phyloP scores from a whole-genome alignment of 2,113 vertebrate species.

The Fukomys damarensis region DNA sequence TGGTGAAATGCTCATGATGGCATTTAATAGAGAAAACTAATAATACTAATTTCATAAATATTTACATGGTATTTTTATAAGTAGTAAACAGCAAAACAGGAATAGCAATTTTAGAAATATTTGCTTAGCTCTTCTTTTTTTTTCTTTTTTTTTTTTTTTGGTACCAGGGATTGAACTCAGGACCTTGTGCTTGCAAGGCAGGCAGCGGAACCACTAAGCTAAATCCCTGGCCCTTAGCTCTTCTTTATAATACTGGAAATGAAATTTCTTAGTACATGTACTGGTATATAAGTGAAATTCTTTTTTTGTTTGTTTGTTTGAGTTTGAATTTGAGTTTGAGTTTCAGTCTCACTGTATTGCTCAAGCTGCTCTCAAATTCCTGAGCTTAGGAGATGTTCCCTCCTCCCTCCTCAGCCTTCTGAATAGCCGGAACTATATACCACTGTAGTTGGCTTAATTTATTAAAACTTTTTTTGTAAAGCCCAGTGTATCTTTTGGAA shows the following conservation, averaged over 20 bases:
- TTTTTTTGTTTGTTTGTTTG: too few species aligned
- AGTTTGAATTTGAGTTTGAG: not conserved
- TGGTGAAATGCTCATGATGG: not conserved
- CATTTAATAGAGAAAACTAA: constrained; percentile 35
- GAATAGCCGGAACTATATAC: not conserved
- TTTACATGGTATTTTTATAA: constrained; percentile 37
- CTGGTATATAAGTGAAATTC: constrained; percentile 39
- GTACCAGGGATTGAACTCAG: too few species aligned
- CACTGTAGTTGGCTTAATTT: not conserved
- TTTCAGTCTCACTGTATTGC: not conserved
- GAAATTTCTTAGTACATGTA: constrained; percentile 29
- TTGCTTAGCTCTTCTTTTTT: too few species aligned
- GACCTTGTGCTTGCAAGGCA: too few species aligned
- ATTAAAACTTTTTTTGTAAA: not conserved
- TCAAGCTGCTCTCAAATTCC: not conserved
- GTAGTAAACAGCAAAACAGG: constrained; percentile 13
- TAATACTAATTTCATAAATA: constrained; percentile 37
- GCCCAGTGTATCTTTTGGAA: constrained; percentile 2
- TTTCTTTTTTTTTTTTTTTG: not conserved
- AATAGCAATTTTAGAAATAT: constrained; percentile 20
- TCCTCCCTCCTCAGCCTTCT: not conserved
- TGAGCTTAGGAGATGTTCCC: not conserved
- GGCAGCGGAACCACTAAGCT: too few species aligned
- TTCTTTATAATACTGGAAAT: constrained; percentile 35
- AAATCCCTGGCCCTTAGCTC: too few species aligned